Evolutionary conservation across 53 echinoderm and acorn worm species (phyloP).

Genomic region (Apostichopus leukothele): DNA sequence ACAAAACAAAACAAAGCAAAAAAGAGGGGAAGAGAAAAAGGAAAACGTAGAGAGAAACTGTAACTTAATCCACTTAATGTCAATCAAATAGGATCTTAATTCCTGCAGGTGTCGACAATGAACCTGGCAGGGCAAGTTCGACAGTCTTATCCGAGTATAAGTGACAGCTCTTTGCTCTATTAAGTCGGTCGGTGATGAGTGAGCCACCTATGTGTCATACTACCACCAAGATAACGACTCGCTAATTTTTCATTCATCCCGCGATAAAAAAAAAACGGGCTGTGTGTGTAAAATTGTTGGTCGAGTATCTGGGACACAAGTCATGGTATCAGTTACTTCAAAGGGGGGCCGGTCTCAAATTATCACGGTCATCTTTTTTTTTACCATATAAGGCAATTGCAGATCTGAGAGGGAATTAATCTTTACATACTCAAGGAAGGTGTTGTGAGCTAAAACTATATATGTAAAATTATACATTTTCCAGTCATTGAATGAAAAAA

Average conservation of each 20-base stretch:
- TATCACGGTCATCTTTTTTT: neutral
- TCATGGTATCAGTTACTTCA: neutral
- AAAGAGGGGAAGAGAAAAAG: too few relatives aligned
- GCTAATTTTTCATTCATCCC: neutral
- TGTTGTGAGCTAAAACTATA: too few relatives aligned
- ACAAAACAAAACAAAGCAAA: too few relatives aligned
- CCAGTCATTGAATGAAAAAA: too few relatives aligned
- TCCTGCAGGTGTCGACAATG: constrained; percentile 28
- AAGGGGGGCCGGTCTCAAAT: neutral
- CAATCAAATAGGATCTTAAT: constrained; percentile 32
- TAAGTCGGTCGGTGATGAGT: constrained; percentile 30
- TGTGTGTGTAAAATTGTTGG: neutral
- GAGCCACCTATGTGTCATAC: constrained; percentile 26
- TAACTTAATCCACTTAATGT: constrained; percentile 37
- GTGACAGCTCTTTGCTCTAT: constrained; percentile 19
- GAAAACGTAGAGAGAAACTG: neutral
- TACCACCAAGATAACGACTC: neutral
- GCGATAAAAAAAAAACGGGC: neutral
- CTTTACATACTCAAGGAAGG: too few relatives aligned
- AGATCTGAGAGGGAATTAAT: neutral
- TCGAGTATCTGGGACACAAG: neutral
- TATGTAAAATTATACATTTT: too few relatives aligned
- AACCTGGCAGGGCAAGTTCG: neutral
- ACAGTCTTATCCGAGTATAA: neutral
- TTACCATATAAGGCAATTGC: neutral